Evolutionary conservation across 2,797 vertebrate genomes (phyloP).

Genomic region (Tolypeutes matacus): DNA sequence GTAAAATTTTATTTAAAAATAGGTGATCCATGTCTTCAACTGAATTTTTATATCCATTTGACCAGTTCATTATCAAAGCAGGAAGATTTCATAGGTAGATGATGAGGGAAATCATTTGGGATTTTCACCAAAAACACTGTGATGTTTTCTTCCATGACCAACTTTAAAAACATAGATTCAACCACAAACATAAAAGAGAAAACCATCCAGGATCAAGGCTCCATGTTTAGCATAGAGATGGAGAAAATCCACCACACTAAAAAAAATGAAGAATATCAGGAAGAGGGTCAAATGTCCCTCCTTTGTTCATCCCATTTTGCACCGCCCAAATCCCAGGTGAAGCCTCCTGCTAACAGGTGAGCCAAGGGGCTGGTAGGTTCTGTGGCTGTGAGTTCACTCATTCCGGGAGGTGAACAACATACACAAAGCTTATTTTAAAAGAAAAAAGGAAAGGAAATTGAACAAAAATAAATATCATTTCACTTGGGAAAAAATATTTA

Average conservation of each 20-base stretch:
- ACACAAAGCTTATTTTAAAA: slow-evolving; percentile 36
- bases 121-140: not conserved
- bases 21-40: not conserved
- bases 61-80: not conserved
- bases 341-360: not conserved
- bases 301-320: slow-evolving; percentile 24
- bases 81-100: not conserved
- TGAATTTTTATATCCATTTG: not conserved
- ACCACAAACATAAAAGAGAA: not conserved
- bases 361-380: not conserved
- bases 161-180: slow-evolving; percentile 6
- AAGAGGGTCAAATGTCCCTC: not conserved
- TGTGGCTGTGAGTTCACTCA: not conserved
- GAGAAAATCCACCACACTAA: not conserved
- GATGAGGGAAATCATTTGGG: not conserved
- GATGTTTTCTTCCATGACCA: not conserved
- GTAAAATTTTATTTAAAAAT: not conserved
- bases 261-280: not conserved
- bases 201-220: not conserved
- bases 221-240: not conserved
- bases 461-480: slow-evolving; percentile 53
- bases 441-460: not conserved
- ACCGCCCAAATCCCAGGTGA: not conserved
- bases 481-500: not conserved
- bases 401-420: not conserved